A percentile compares a stretch with the other conserved stretches of the same genome.
phyloP scores from a whole-genome alignment of 2,888 invertebrate species.

The Eubasilissa splendida region DNA sequence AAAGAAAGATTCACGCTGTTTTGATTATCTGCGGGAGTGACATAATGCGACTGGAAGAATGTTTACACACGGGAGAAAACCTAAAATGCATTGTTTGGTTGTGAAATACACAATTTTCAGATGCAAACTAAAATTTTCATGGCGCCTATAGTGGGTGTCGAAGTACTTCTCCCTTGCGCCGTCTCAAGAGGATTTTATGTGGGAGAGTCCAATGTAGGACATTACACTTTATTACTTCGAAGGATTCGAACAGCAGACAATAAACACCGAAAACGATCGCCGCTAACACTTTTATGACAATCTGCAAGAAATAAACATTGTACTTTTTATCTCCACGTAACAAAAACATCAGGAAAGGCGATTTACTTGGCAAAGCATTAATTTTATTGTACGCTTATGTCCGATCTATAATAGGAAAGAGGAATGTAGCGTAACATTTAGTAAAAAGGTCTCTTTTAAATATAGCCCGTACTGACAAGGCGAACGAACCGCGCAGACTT shows the following conservation, averaged over 20 bases:
- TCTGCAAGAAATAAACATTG: constrained; percentile 10
- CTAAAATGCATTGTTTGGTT: constrained; percentile 5
- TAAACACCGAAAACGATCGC: background rate
- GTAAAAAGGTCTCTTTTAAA: constrained; percentile 20
- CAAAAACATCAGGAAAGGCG: constrained; percentile 43
- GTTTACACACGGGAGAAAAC: constrained; percentile 18
- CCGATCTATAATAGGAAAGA: constrained; percentile 39
- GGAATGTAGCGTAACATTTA: constrained; percentile 33
- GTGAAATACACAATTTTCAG: background rate
- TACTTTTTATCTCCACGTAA: constrained; percentile 40
- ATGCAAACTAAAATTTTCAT: constrained; percentile 9
- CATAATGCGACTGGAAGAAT: background rate
- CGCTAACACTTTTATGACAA: constrained; percentile 7
- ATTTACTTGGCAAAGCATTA: constrained; percentile 41
- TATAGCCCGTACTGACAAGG: background rate
- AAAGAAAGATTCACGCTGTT: no score
- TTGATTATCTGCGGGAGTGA: background rate
- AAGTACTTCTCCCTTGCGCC: constrained; percentile 6
- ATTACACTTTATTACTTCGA: background rate
- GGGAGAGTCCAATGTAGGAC: constrained; percentile 29
- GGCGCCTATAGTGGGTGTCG: constrained; percentile 10
- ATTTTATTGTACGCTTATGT: constrained; percentile 35
- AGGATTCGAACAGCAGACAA: background rate
- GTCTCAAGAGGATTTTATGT: background rate
- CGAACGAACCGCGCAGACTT: background rate